These are phyloP conservation scores for Montipora cactus DNA, from an alignment of 64 coral and sea anemone genomes.

Conservation along the genomic window DNA sequence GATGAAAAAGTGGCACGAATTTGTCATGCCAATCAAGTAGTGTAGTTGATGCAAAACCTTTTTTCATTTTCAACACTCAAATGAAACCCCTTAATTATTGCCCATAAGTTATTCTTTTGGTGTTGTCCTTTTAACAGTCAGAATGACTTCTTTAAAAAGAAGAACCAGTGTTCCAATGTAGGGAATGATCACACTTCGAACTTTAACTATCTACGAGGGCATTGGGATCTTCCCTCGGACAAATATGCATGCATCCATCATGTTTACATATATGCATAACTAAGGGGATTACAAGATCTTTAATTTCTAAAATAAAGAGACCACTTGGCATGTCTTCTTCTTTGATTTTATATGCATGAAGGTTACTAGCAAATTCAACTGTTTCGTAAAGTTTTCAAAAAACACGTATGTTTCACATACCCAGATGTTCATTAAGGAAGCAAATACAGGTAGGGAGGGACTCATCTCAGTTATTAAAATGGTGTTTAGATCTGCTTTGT, in stretches of 20 bases:
- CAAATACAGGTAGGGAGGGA: not conserved
- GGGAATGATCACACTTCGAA: too few relatives aligned
- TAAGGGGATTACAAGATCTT: not conserved
- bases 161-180: too few relatives aligned
- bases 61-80: too few relatives aligned
- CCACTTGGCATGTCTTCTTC: not conserved
- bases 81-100: too few relatives aligned
- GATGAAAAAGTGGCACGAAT: too few relatives aligned
- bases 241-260: not conserved
- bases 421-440: not conserved
- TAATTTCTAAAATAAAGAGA: not conserved
- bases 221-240: slow-evolving; percentile 12
- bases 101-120: too few relatives aligned
- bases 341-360: not conserved
- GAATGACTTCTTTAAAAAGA: too few relatives aligned
- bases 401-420: not conserved
- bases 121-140: too few relatives aligned
- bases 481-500: not conserved
- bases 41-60: too few relatives aligned
- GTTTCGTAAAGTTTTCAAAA: slow-evolving; percentile 12
- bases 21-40: too few relatives aligned
- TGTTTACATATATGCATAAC: not conserved
- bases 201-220: not conserved
- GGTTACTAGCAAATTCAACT: not conserved
- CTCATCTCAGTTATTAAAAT: not conserved